Percentiles rank a stretch among this genome's conserved stretches.
These are phyloP conservation scores for Clarias macrocephalus DNA, from an alignment of 2,113 vertebrate species.

Conservation along the genomic window DNA sequence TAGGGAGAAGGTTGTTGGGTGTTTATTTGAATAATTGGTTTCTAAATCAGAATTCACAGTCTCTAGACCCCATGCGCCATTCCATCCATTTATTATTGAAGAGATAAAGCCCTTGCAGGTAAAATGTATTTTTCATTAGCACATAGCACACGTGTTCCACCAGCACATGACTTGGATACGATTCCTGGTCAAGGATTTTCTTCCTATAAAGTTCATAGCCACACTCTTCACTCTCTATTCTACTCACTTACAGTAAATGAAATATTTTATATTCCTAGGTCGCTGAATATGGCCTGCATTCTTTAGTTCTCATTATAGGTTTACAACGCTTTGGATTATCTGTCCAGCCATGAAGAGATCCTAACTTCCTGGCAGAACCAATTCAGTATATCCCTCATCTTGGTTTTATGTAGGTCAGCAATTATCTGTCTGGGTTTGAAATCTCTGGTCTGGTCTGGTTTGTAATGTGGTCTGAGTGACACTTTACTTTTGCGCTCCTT, in stretches of 20 bases:
- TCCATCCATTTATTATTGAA: constrained; percentile 60
- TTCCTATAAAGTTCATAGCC: background rate
- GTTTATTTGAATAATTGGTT: constrained; percentile 70
- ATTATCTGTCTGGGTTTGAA: no score
- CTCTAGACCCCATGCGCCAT: constrained; percentile 62
- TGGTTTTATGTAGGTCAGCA: background rate
- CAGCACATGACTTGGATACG: constrained; percentile 25
- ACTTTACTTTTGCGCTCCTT: background rate
- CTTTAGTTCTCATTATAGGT: background rate
- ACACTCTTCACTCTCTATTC: background rate
- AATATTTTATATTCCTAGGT: background rate
- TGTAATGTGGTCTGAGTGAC: no score
- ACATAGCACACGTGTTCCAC: constrained; percentile 52
- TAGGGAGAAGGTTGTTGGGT: constrained; percentile 52
- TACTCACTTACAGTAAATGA: background rate
- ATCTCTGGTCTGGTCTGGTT: no score
- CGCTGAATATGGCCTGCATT: background rate
- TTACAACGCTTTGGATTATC: background rate
- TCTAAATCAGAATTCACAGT: constrained; percentile 63
- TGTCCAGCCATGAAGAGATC: background rate
- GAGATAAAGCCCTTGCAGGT: constrained; percentile 37
- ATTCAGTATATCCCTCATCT: background rate
- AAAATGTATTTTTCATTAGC: constrained; percentile 64
- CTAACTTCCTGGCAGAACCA: background rate
- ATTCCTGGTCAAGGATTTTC: background rate